Conservation (phyloP, 2,797 vertebrate genomes). For the Anabacerthia variegaticeps region DNA sequence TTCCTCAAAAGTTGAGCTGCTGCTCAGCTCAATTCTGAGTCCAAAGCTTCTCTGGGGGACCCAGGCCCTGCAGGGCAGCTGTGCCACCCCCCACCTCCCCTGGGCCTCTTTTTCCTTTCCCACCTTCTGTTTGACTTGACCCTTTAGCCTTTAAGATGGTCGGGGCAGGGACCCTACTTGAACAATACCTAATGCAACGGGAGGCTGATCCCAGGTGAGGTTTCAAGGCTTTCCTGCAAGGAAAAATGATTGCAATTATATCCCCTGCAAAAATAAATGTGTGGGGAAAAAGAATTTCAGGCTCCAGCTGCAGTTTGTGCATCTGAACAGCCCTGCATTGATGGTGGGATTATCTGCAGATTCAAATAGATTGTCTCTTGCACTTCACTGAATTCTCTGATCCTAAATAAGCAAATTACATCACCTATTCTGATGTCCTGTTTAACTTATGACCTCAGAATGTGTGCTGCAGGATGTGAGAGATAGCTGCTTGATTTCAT, state of each 20-base stretch:
- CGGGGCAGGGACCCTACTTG: neutral
- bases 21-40: neutral
- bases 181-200: neutral
- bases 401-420: slow-evolving; percentile 68
- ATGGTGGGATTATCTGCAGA: slow-evolving; percentile 8
- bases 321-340: neutral
- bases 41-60: neutral
- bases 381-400: slow-evolving; percentile 17
- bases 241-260: neutral
- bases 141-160: neutral
- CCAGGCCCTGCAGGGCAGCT: rapidly evolving
- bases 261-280: slow-evolving; percentile 34
- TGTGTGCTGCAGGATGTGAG: slow-evolving; percentile 40
- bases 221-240: neutral
- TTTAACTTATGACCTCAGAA: slow-evolving; percentile 64
- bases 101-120: slow-evolving; percentile 7
- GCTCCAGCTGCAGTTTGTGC: slow-evolving; percentile 29
- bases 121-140: neutral
- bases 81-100: neutral
- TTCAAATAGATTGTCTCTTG: slow-evolving; percentile 37
- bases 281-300: neutral
- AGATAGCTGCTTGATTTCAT: slow-evolving; percentile 51
- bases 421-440: slow-evolving; percentile 63
- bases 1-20: neutral
- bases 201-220: slow-evolving; percentile 28